These are phyloP conservation scores for Buphagus erythrorhynchus DNA, from an alignment of 2,797 vertebrate genomes.

Conservation along the genomic window DNA sequence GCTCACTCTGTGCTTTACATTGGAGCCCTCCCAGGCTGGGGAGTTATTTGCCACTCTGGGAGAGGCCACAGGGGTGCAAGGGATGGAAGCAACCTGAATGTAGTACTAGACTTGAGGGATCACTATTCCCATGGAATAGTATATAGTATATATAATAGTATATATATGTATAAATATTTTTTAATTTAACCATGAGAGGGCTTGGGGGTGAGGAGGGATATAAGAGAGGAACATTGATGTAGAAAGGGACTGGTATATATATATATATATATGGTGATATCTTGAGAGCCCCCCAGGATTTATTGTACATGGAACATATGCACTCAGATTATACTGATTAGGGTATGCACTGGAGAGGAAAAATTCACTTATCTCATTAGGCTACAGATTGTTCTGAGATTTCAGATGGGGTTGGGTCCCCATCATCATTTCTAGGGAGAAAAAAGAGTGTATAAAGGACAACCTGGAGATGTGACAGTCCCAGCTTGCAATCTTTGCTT, in stretches of 20 bases:
- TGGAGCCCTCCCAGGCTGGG: not conserved
- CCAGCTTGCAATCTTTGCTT: not conserved
- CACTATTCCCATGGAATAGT: not conserved
- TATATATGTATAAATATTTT: too few species aligned
- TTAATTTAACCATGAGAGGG: not conserved
- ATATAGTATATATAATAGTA: too few species aligned
- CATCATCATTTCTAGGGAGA: not conserved
- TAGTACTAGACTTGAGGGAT: not conserved
- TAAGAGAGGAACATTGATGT: not conserved
- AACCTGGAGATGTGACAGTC: not conserved
- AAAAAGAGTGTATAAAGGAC: rapidly evolving
- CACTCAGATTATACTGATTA: not conserved
- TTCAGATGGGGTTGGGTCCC: not conserved
- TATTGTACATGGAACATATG: not conserved
- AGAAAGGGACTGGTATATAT: not conserved
- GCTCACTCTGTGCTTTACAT: not conserved
- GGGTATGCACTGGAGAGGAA: not conserved
- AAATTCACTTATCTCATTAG: not conserved
- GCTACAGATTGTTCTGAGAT: not conserved
- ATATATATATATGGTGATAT: too few species aligned
- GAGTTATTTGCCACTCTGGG: not conserved
- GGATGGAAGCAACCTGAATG: not conserved
- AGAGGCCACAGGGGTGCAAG: not conserved
- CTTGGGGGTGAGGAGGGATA: not conserved
- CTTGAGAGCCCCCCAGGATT: not conserved